Base-by-base conservation (phyloP, 2,888 invertebrate species). In the Drosophila paranaensis region DNA sequence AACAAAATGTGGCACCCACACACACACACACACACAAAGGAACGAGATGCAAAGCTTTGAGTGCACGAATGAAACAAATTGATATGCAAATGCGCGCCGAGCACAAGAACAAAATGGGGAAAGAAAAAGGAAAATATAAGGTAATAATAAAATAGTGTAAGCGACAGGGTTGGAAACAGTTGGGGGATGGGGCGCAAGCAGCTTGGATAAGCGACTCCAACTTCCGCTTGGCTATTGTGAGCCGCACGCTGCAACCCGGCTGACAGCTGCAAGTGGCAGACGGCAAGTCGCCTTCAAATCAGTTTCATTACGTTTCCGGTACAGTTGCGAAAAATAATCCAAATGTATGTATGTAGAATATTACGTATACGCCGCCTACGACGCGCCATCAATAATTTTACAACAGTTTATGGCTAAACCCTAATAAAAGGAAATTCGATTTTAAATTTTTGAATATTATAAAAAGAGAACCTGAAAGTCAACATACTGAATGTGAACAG, bases 201-300 rank as follows among this genome's bases (percentile, higher is more conserved):
- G 73, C 78, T 77, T 72, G 81, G 80, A 46, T 77, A 77, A 77
- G 81, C 77, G 81, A 81, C 73, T 63, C 71, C 58, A 61, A 72
- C 73, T 77, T 77, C 81, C 77, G 73, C 55, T 58, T 13, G 48
- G 58, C 77, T 50, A 80, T 77, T 82, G 89, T 82, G 62, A 60
- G 58, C 40, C 64, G 43, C 53, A 16, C 33, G 16, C 48, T 27
- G 54, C 37, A 48, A 48, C 16, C 64, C 55, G 60, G 60, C 81
- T 65, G 82, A 67, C 89, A 88, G 69, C 86, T 83, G 88, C 82
- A 85, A 64, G 85, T 90, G 90, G 86, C 88, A 75, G 89, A 10
- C 64, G 64, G 20, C 56, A 16, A 50, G 20, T 55, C 20, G 65
- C 39, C 60, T 62, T 67, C 69, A 89, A 83, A 88, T 83, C 76